phyloP scores from a whole-genome alignment of 1,140 invertebrate genomes.

The Scaptodrosophila lebanonensis region DNA sequence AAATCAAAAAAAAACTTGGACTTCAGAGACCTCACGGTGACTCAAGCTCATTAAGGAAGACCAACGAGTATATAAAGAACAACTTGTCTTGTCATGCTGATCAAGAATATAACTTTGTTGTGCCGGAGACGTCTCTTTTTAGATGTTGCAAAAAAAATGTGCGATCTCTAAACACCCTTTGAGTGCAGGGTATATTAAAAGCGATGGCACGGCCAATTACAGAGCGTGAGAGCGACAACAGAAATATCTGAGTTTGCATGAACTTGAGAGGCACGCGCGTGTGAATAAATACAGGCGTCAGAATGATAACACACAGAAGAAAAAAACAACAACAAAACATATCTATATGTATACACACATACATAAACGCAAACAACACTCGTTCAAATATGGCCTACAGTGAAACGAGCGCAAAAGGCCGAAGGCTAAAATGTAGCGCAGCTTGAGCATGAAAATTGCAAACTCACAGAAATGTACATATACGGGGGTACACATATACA shows the following conservation, averaged over 20 bases:
- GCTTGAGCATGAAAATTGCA: slow-evolving; percentile 32
- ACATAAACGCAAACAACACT: slow-evolving; percentile 8
- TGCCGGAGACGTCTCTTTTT: no score
- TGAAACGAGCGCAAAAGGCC: slow-evolving; percentile 42
- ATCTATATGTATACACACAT: no score
- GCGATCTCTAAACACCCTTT: no score
- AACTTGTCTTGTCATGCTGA: no score
- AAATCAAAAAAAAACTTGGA: no score
- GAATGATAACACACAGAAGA: slow-evolving; percentile 56
- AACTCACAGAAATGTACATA: slow-evolving; percentile 13
- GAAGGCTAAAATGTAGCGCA: slow-evolving; percentile 20
- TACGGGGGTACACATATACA: background rate
- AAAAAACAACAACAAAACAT: background rate
- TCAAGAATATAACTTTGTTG: no score
- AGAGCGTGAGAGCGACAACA: slow-evolving; percentile 2
- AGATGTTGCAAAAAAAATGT: no score
- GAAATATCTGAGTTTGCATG: slow-evolving; percentile 34
- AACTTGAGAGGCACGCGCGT: slow-evolving; percentile 72
- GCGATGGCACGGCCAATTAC: background rate
- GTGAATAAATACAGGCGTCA: slow-evolving; percentile 68
- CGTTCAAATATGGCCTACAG: slow-evolving; percentile 39
- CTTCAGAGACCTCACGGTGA: no score
- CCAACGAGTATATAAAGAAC: no score
- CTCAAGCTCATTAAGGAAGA: no score
- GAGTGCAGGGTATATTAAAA: no score